A percentile compares a stretch with the other conserved stretches of the same genome.
Conservation (phyloP, 2,113 vertebrate genomes). For the Pituophis catenifer region DNA sequence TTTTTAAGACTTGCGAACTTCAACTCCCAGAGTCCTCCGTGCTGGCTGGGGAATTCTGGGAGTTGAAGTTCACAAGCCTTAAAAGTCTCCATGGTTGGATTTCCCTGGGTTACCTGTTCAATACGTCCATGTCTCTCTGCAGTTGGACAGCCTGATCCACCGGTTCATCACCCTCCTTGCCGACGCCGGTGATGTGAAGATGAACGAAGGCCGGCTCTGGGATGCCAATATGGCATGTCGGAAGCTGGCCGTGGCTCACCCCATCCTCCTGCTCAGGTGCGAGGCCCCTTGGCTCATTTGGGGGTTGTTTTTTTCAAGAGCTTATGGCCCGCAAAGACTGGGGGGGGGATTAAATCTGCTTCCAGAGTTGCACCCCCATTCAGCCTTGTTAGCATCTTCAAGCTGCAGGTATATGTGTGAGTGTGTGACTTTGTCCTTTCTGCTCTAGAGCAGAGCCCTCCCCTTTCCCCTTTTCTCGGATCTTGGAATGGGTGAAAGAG, state of each 20-base stretch:
- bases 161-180: conserved; percentile 91
- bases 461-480: not conserved
- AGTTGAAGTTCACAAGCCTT: not conserved
- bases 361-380: not conserved
- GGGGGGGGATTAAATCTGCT: not conserved
- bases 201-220: conserved; percentile 80
- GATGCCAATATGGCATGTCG: conserved; percentile 95
- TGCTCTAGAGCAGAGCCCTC: not conserved
- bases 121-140: not conserved
- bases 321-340: not conserved
- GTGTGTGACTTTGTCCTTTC: not conserved
- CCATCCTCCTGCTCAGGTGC: conserved; percentile 91
- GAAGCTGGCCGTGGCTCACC: conserved; percentile 93
- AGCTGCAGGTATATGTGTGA: not conserved
- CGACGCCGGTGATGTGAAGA: conserved; percentile 86
- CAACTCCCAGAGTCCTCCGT: no score
- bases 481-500: not conserved
- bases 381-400: not conserved
- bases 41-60: no score
- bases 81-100: not conserved
- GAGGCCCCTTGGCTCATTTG: rapidly evolving
- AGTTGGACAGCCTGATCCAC: conserved; percentile 92
- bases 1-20: no score
- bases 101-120: not conserved
- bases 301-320: not conserved